phyloP scores from a whole-genome alignment of 2,113 vertebrate species.

The Acanthisitta chloris region DNA sequence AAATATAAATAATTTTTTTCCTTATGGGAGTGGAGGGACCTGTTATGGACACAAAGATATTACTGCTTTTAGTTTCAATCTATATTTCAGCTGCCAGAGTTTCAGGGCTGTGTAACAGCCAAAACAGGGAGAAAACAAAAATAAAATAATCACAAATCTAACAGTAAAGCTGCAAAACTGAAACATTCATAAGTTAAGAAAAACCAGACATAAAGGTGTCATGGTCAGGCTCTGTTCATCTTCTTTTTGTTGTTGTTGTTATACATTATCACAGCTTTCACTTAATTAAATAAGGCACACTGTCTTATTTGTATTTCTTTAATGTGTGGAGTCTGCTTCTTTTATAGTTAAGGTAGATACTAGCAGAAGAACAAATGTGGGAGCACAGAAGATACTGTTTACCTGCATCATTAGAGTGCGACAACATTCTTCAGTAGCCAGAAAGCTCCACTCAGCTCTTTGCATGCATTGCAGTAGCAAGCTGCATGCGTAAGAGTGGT shows the following conservation, averaged over 20 bases:
- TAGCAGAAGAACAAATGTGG: neutral
- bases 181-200: neutral
- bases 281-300: neutral
- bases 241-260: too few relatives aligned
- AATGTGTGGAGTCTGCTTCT: neutral
- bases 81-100: neutral
- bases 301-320: neutral
- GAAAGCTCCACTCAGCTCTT: accelerated
- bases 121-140: neutral
- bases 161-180: neutral
- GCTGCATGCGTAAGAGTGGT: neutral
- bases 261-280: neutral
- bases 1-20: conserved; percentile 3
- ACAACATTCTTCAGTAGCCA: neutral
- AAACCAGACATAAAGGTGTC: neutral
- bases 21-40: neutral
- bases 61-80: neutral
- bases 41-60: neutral
- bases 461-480: neutral
- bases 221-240: neutral
- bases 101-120: neutral
- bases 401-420: neutral
- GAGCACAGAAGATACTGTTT: neutral
- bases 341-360: neutral
- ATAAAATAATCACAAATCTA: neutral